phyloP scores from a whole-genome alignment of 2,113 vertebrate species.

The Anoura caudifer region DNA sequence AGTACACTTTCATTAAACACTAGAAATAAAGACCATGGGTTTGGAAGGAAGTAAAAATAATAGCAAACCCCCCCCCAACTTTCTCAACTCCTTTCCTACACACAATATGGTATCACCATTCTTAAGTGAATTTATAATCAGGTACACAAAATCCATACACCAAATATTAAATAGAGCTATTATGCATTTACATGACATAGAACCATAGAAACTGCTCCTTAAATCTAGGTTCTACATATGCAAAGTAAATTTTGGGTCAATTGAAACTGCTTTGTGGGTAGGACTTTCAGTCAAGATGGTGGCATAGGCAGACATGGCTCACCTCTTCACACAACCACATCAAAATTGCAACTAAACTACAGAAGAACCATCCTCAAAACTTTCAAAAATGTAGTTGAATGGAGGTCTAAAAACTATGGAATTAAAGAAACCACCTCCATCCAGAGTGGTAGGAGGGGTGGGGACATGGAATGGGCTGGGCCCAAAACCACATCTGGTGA shows the following conservation, averaged over 20 bases:
- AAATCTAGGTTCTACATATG: neutral
- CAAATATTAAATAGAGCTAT: neutral
- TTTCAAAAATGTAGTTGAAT: no score
- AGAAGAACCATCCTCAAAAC: no score
- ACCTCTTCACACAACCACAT: no score
- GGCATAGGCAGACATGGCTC: no score
- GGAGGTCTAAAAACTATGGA: no score
- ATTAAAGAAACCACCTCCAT: no score
- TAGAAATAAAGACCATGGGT: neutral
- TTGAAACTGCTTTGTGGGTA: neutral
- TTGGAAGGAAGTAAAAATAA: neutral
- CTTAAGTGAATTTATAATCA: neutral
- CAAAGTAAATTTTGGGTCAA: neutral
- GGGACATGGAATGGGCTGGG: no score
- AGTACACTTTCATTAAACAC: neutral
- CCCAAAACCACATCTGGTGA: no score
- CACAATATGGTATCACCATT: neutral
- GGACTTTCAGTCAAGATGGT: no score
- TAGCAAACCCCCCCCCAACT: neutral
- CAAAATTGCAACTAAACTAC: no score
- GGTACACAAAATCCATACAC: neutral
- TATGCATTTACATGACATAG: neutral
- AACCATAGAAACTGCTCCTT: constrained; percentile 1
- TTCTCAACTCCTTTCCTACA: neutral
- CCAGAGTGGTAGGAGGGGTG: no score